Evolutionary conservation across 92 coral and sea anemone species (phyloP), one percentile per base, ranked within the genome.

Genomic region (Epizoanthus scotinus): DNA sequence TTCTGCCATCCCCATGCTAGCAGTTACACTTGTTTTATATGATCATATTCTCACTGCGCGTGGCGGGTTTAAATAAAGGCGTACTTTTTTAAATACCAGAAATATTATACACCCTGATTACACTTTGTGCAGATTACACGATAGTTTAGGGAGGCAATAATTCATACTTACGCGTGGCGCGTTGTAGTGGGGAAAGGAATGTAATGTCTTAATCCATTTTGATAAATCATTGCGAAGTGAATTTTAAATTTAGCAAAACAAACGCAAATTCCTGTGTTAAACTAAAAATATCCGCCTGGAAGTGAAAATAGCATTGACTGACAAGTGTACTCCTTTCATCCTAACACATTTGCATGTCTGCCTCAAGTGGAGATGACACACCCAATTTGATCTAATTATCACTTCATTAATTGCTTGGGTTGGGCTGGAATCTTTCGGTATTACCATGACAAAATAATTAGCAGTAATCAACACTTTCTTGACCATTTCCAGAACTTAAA

Each of bases 391-490:
- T 75, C 68, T 75, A 75, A 75, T 75, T 75, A 75, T 24, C 81
- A 75, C 81, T 75, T 75, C 81, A 75, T 75, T 75, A 75, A 75
- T 75, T 75, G 81, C 57, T 58, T 36, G 81, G 81, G 81, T 36
- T 75, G 66, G 81, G 81, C 67, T 54, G 24, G 8, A 21, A 21
- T 2, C 68, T 57, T 75, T 75, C 67, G 38, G 27, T 53, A 63
- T 20, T 54, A 73, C 52, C 79, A 55, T 56, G 25, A 75, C 67
- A 75, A 75, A 53, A 75, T n/a, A 20, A 15, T 75, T 5, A 55
- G 22, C 81, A 36, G 31, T 20, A 20, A 57, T 75, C 81, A 75
- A 59, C 81, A 75, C 81, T 1, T 38, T 75, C 36, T 59, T 75
- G 79, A 75, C 66, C 24, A 75, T 31, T 34, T 75, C 67, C 81